phyloP scores from a whole-genome alignment of 23 tunicate genomes.

The Pegea sp. region DNA sequence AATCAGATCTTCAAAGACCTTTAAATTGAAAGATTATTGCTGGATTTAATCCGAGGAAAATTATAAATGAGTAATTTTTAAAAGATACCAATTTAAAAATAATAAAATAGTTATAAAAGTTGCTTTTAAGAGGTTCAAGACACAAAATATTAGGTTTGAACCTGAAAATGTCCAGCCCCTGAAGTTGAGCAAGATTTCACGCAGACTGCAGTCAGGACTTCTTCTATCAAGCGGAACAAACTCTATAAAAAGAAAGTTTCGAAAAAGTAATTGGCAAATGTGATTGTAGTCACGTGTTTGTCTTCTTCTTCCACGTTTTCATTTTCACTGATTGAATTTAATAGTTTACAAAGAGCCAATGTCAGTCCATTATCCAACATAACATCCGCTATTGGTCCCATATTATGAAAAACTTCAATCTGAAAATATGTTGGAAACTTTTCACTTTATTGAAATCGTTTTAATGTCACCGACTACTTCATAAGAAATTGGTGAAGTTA shows the following conservation, averaged over 20 bases:
- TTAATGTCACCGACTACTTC: too few species aligned
- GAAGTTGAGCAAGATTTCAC: conserved; percentile 56
- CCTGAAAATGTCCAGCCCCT: conserved; percentile 76
- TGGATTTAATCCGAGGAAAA: too few species aligned
- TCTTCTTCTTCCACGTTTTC: background rate
- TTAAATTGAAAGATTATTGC: too few species aligned
- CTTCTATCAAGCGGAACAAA: conserved; percentile 10
- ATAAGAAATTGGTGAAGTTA: too few species aligned
- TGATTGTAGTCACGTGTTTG: too few species aligned
- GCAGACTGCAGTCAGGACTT: conserved; percentile 38
- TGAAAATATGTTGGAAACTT: conserved; percentile 7
- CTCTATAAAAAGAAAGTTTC: too few species aligned
- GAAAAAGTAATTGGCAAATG: too few species aligned
- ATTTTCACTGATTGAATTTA: conserved; percentile 10
- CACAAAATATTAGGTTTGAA: background rate
- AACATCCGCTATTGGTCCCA: conserved; percentile 78
- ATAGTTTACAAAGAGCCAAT: conserved; percentile 54
- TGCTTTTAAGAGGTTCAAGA: too few species aligned
- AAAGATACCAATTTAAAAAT: too few species aligned
- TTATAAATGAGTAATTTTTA: too few species aligned
- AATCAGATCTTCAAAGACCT: conserved; percentile 78
- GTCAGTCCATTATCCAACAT: conserved; percentile 87
- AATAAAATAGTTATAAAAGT: too few species aligned
- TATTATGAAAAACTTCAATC: conserved; percentile 50
- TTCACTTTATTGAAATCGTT: too few species aligned